Percentiles rank a stretch among this genome's conserved stretches.
Conservation (phyloP, 2,888 invertebrate species). For the Scaptomyza parva region DNA sequence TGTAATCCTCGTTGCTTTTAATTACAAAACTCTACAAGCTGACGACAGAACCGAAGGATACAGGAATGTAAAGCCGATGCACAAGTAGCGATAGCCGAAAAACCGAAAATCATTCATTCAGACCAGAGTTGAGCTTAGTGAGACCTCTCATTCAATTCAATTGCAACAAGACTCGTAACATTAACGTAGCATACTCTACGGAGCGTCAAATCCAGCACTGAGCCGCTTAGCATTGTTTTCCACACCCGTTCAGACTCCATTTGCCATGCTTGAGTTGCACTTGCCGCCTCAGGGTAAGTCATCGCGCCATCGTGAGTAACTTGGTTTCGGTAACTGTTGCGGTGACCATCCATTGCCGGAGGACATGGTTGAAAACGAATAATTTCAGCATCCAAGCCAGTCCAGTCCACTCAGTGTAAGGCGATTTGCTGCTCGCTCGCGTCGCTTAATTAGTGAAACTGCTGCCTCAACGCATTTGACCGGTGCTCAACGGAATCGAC, state of each 20-base stretch:
- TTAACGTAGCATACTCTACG: constrained; percentile 65
- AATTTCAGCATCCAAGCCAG: neutral
- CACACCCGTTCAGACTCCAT: constrained; percentile 8
- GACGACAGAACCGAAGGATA: constrained; percentile 30
- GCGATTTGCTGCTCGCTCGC: constrained; percentile 54
- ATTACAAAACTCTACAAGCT: constrained; percentile 72
- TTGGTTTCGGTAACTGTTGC: constrained; percentile 30
- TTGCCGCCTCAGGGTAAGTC: constrained; percentile 31
- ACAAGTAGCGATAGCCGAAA: constrained; percentile 13
- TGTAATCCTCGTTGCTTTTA: constrained; percentile 71
- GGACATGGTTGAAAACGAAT: constrained; percentile 3
- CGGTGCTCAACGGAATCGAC: constrained; percentile 34
- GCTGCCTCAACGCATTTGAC: constrained; percentile 67
- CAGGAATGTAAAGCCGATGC: neutral
- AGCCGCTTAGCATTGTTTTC: constrained; percentile 63
- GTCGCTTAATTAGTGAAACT: constrained; percentile 71
- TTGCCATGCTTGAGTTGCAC: neutral
- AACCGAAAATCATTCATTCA: constrained; percentile 16
- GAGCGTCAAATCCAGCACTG: constrained; percentile 38
- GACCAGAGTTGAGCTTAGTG: constrained; percentile 23
- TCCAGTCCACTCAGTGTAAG: constrained; percentile 44
- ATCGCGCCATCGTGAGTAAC: constrained; percentile 23
- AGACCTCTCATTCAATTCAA: constrained; percentile 65
- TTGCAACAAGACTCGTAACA: constrained; percentile 59
- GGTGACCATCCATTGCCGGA: constrained; percentile 13